A percentile compares a stretch with the other conserved stretches of the same genome.
phyloP scores from a whole-genome alignment of 2,113 vertebrate genomes.

The Phaethornis superciliosus region DNA sequence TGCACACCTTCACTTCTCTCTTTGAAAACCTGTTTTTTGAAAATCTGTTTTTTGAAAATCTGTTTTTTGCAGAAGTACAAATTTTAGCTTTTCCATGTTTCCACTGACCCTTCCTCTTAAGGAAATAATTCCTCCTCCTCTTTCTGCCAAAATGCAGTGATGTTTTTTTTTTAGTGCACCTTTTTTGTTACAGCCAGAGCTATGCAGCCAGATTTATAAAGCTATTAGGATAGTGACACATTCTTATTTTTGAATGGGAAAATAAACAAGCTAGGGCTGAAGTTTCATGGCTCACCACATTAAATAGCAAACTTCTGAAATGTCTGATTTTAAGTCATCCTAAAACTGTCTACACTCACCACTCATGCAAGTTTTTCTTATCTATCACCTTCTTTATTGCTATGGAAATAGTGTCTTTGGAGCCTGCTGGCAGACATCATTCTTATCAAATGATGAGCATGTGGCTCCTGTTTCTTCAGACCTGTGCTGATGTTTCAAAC shows the following conservation, averaged over 20 bases:
- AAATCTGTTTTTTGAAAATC: background rate
- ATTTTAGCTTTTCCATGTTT: background rate
- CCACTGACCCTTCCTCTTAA: background rate
- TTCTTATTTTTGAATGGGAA: background rate
- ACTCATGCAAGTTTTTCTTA: background rate
- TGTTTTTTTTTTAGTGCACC: background rate
- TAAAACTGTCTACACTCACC: background rate
- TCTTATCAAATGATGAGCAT: background rate
- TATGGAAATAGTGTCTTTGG: background rate
- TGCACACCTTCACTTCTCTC: background rate
- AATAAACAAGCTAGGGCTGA: slow-evolving; percentile 1
- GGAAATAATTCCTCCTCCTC: background rate
- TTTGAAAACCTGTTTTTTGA: background rate
- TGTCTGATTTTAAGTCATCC: background rate
- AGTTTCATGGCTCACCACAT: background rate
- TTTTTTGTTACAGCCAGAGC: background rate
- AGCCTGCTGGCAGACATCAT: background rate
- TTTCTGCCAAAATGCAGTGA: slow-evolving; percentile 14
- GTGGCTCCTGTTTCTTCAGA: background rate
- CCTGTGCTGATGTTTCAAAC: slow-evolving; percentile 40
- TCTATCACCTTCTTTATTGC: background rate
- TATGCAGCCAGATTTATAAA: background rate
- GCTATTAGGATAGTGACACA: background rate
- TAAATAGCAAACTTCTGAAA: background rate
- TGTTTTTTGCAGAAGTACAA: background rate